These are phyloP conservation scores for Picus viridis DNA, from an alignment of 2,797 vertebrate species.

Conservation along the genomic window DNA sequence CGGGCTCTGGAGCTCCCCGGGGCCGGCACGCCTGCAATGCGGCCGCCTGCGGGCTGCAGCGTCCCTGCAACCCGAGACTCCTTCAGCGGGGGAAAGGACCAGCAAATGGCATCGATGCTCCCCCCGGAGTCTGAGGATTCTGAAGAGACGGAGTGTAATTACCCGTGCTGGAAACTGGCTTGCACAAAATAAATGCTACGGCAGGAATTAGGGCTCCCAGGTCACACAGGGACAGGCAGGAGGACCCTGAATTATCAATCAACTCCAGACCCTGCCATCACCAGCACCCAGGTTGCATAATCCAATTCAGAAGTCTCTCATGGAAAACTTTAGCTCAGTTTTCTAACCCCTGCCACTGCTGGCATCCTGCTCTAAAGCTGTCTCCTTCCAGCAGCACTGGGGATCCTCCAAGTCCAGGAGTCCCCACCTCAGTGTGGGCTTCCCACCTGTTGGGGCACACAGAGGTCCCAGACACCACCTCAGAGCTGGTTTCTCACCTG, in stretches of 20 bases:
- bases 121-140: not conserved
- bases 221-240: not conserved
- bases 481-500: no score
- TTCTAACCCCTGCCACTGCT: fast-evolving
- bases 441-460: fast-evolving
- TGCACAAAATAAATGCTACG: not conserved
- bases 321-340: not conserved
- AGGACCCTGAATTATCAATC: not conserved
- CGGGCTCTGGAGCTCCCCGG: fast-evolving
- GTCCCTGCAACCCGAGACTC: not conserved
- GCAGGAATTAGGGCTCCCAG: not conserved
- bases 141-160: not conserved
- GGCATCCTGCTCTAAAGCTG: not conserved
- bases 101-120: not conserved
- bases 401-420: not conserved
- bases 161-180: not conserved
- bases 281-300: not conserved
- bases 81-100: not conserved
- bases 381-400: not conserved
- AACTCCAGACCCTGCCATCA: not conserved
- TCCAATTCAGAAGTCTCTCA: not conserved
- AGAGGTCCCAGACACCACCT: not conserved
- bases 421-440: not conserved
- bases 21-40: not conserved
- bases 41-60: not conserved